Conservation (phyloP, 2,113 vertebrate species). For the Plestiodon gilberti region DNA sequence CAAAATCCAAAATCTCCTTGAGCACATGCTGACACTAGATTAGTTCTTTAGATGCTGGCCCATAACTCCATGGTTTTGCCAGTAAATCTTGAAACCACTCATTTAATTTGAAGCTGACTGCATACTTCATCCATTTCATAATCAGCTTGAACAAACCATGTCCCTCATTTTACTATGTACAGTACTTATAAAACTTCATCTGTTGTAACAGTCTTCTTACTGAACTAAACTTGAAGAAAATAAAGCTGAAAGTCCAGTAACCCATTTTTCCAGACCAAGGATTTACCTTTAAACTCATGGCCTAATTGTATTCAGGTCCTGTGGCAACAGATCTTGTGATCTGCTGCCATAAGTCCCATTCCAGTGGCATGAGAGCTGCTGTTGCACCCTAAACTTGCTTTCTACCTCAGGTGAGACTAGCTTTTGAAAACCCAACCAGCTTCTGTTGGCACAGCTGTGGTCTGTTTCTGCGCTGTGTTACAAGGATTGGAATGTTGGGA, state of each 20-base stretch:
- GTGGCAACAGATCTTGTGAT: no score
- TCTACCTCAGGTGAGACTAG: no score
- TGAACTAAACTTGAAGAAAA: neutral
- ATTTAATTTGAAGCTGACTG: neutral
- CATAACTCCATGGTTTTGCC: neutral
- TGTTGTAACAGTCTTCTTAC: conserved; percentile 44
- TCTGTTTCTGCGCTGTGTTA: neutral
- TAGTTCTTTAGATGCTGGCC: neutral
- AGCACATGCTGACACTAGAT: neutral
- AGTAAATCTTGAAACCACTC: conserved; percentile 1
- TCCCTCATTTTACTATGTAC: conserved; percentile 17
- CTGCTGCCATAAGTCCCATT: no score
- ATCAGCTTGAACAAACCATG: neutral
- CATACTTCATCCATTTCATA: neutral
- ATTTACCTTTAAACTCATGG: neutral
- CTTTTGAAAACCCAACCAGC: neutral
- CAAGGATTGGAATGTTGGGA: no score
- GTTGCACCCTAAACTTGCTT: no score
- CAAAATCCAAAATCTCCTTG: neutral
- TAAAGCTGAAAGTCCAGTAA: neutral
- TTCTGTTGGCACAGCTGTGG: neutral
- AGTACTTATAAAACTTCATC: conserved; percentile 43
- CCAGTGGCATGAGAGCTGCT: no score
- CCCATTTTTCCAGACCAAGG: neutral
- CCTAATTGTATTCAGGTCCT: no score